These are phyloP conservation scores for Serilophus lunatus DNA, from an alignment of 2,113 vertebrate species.

Conservation along the genomic window DNA sequence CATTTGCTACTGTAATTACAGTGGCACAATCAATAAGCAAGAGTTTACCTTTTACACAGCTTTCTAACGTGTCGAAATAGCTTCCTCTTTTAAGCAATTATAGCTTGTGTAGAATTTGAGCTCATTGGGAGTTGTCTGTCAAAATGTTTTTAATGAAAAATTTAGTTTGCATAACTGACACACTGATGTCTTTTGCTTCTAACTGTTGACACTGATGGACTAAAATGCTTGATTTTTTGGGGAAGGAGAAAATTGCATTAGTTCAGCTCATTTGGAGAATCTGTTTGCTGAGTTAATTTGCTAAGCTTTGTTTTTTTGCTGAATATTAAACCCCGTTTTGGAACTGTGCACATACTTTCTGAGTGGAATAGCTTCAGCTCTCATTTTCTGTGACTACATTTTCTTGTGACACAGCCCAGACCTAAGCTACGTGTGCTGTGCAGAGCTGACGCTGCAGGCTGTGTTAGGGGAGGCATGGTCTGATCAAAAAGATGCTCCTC, in stretches of 20 bases:
- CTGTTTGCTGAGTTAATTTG: conserved; percentile 27
- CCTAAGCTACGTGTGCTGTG: neutral
- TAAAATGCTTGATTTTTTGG: conserved; percentile 11
- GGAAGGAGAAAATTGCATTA: conserved; percentile 12
- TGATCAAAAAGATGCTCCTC: neutral
- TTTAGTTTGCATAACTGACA: neutral
- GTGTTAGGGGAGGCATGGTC: neutral
- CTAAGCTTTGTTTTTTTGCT: neutral
- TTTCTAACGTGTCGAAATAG: neutral
- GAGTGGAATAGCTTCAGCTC: neutral
- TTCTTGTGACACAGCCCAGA: neutral
- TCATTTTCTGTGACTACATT: rapidly evolving
- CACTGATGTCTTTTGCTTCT: neutral
- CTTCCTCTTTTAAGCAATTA: neutral
- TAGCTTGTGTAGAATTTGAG: neutral
- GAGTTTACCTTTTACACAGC: neutral
- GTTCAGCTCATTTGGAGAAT: conserved; percentile 12
- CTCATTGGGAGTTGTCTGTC: neutral
- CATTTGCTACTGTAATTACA: neutral
- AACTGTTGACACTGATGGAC: neutral
- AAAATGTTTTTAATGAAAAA: conserved; percentile 40
- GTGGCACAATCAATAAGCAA: neutral
- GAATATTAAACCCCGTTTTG: neutral
- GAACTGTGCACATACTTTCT: neutral
- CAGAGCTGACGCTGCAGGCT: neutral